Evolutionary conservation across 2,113 vertebrate genomes (phyloP).

Genomic region (Sceloporus tristichus): DNA sequence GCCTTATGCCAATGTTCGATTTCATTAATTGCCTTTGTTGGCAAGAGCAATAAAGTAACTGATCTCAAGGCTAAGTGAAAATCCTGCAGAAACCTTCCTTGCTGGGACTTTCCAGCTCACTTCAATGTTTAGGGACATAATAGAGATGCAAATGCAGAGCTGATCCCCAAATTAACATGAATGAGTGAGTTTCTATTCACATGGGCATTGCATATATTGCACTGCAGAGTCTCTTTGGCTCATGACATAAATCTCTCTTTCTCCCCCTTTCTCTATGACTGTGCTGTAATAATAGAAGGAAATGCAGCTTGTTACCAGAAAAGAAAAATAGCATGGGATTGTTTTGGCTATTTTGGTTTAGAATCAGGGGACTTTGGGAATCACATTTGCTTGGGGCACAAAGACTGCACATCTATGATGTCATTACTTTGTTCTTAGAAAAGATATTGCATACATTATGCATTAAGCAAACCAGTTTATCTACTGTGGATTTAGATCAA

Average conservation of each 20-base stretch:
- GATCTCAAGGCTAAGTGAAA: not conserved
- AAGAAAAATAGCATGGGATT: not conserved
- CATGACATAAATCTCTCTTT: not conserved
- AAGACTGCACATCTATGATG: not conserved
- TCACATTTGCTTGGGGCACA: not conserved
- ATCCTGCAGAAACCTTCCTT: not conserved
- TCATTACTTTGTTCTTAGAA: not conserved
- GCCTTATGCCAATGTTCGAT: not conserved
- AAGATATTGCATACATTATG: not conserved
- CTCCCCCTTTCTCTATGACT: not conserved
- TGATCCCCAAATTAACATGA: not conserved
- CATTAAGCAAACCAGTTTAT: not conserved
- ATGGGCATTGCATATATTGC: no score
- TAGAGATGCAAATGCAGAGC: not conserved
- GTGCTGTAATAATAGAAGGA: not conserved
- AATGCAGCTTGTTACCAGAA: not conserved
- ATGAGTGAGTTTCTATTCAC: not conserved
- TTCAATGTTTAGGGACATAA: not conserved
- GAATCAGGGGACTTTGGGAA: not conserved
- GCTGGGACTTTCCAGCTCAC: not conserved
- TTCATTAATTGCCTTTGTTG: not conserved
- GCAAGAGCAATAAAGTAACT: not conserved
- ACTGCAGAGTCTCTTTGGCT: not conserved
- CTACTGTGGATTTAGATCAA: not conserved
- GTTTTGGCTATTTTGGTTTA: no score